Evolutionary conservation across 1,140 invertebrate species (phyloP).

Genomic region (Vollenhovia emeryi): DNA sequence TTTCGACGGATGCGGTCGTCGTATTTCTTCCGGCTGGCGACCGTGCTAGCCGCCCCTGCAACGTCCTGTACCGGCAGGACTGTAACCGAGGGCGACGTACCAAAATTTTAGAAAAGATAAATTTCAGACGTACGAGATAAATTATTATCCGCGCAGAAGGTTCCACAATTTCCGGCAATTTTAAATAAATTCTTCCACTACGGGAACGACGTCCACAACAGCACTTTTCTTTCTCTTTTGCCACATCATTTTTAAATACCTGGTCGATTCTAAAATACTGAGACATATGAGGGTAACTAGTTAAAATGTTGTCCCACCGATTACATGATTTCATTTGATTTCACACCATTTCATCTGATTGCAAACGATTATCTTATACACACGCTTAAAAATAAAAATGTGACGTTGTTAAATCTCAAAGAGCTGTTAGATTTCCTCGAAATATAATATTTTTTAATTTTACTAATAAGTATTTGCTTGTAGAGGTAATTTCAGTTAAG

Average conservation of each 20-base stretch:
- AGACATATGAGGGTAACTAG: too few relatives aligned
- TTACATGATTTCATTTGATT: too few relatives aligned
- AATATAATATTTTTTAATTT: too few relatives aligned
- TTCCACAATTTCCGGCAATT: neutral
- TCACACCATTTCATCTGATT: too few relatives aligned
- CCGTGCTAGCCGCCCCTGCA: neutral
- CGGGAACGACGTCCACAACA: neutral
- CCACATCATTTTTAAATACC: neutral
- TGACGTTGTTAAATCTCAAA: too few relatives aligned
- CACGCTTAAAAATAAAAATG: too few relatives aligned
- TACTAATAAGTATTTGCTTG: too few relatives aligned
- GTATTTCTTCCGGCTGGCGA: slow-evolving; percentile 8
- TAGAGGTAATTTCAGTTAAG: too few relatives aligned
- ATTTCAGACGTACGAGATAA: neutral
- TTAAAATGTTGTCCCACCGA: too few relatives aligned
- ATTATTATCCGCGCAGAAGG: neutral
- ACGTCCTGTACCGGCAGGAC: neutral
- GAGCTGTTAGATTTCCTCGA: too few relatives aligned
- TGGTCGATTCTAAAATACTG: neutral
- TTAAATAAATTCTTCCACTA: neutral
- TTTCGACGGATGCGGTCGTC: slow-evolving; percentile 26
- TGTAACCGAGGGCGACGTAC: neutral
- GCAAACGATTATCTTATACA: too few relatives aligned
- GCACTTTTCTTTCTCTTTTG: neutral
- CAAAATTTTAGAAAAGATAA: slow-evolving; percentile 29